Percentiles rank a stretch among this genome's conserved stretches.
Conservation (phyloP, 2,797 vertebrate species). For the Petrocephalus schoutedeni region DNA sequence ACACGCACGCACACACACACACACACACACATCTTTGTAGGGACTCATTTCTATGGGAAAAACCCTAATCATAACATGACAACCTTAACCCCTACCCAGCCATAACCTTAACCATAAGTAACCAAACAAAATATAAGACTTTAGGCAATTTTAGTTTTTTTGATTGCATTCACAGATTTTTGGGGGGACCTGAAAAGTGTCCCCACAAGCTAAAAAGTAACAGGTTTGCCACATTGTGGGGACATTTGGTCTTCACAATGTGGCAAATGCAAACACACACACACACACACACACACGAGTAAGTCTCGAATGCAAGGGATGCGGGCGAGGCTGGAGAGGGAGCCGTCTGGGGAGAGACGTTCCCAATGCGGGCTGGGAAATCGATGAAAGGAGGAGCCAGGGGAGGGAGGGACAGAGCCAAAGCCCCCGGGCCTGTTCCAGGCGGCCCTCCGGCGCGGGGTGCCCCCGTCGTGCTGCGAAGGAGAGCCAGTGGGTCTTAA, state of each 20-base stretch:
- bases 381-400: neutral
- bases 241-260: too few species aligned
- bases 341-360: neutral
- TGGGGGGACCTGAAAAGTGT: too few species aligned
- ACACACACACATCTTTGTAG: neutral
- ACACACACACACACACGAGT: neutral
- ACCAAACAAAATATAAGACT: too few species aligned
- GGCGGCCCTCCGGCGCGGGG: neutral
- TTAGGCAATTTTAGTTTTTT: too few species aligned
- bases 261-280: neutral
- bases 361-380: neutral
- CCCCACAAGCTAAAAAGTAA: too few species aligned
- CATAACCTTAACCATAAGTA: too few species aligned
- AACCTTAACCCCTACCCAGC: too few species aligned
- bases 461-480: conserved; percentile 25
- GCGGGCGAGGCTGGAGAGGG: neutral
- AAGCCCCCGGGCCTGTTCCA: neutral
- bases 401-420: neutral
- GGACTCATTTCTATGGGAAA: too few species aligned
- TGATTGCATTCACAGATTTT: too few species aligned
- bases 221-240: too few species aligned
- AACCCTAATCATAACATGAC: too few species aligned
- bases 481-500: conserved; percentile 34
- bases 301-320: neutral
- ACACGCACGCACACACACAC: neutral